Conservation (phyloP, 2,797 vertebrate genomes). For the Hoplostethus mediterraneus region DNA sequence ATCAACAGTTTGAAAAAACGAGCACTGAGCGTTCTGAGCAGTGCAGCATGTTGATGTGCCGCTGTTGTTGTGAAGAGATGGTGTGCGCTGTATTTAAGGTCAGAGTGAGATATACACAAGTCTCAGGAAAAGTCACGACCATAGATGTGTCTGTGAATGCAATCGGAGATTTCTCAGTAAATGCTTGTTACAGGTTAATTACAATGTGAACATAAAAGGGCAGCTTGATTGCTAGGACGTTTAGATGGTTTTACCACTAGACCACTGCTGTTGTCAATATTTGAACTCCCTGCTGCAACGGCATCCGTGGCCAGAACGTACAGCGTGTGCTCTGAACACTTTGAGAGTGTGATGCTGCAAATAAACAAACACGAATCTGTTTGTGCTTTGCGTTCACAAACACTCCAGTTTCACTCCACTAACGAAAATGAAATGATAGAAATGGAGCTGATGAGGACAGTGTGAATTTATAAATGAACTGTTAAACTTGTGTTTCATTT, state of each 20-base stretch:
- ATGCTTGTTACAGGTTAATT: not conserved
- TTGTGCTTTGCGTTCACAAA: constrained; percentile 8
- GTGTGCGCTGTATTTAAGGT: not conserved
- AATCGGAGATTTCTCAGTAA: not conserved
- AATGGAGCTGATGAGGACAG: not conserved
- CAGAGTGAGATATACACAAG: too few relatives aligned
- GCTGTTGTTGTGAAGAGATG: not conserved
- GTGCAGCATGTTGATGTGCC: constrained; percentile 35
- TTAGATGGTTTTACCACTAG: constrained; percentile 24
- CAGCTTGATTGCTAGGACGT: constrained; percentile 32
- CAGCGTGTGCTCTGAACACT: constrained; percentile 13
- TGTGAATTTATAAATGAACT: not conserved
- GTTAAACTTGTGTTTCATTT: not conserved
- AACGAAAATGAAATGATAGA: not conserved
- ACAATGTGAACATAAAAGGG: not conserved
- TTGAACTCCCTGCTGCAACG: constrained; percentile 43
- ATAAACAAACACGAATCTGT: constrained; percentile 41
- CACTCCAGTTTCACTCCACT: constrained; percentile 24
- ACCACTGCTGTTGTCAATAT: constrained; percentile 47
- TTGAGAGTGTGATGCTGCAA: constrained; percentile 34
- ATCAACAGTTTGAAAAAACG: constrained; percentile 58
- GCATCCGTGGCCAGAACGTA: constrained; percentile 31
- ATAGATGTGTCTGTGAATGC: too few relatives aligned
- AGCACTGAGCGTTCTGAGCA: constrained; percentile 20
- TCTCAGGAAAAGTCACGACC: too few relatives aligned